Conservation (phyloP, 2,113 vertebrate species). For the Nibea albiflora region DNA sequence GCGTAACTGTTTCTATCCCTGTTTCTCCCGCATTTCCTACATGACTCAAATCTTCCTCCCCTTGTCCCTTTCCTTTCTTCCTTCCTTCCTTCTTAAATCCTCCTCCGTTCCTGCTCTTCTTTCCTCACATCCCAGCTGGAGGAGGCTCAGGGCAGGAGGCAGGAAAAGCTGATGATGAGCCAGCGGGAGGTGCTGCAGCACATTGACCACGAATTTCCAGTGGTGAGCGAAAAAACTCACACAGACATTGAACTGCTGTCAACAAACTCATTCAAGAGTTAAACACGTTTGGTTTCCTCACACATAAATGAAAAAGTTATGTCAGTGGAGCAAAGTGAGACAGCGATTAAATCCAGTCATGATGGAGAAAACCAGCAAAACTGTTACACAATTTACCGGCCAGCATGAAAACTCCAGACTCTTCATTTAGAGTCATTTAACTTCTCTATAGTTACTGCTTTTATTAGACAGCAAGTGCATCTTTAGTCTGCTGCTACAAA, state of each 20-base stretch:
- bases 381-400: too few relatives aligned
- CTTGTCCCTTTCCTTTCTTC: neutral
- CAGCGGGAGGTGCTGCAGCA: constrained; percentile 86
- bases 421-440: too few relatives aligned
- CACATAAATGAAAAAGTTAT: too few relatives aligned
- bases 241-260: neutral
- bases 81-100: neutral
- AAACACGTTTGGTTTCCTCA: neutral
- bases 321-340: too few relatives aligned
- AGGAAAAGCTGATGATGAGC: constrained; percentile 82
- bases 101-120: neutral
- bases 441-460: too few relatives aligned
- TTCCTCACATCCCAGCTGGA: constrained; percentile 82
- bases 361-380: too few relatives aligned
- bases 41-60: neutral
- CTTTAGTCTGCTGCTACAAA: too few relatives aligned
- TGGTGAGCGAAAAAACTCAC: constrained; percentile 76
- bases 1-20: neutral
- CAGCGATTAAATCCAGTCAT: too few relatives aligned
- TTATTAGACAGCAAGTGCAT: too few relatives aligned
- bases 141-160: constrained; percentile 87
- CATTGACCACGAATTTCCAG: constrained; percentile 84
- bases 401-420: too few relatives aligned
- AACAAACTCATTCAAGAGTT: neutral
- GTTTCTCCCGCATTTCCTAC: neutral